Conservation (phyloP, 2,113 vertebrate species). For the Bagarius yarrelli region DNA sequence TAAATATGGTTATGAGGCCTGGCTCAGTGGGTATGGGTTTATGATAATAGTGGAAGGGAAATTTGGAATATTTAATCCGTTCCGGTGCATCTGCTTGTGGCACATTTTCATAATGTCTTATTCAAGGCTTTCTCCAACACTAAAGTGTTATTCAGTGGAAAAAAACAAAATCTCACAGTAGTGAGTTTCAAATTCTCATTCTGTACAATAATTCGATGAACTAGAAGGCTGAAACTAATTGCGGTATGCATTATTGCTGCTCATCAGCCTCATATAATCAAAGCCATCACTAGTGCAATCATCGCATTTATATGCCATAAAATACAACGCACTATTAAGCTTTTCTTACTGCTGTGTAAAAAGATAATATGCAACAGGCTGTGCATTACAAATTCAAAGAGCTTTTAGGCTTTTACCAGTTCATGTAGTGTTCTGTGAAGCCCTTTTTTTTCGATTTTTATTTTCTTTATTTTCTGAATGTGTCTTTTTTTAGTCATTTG, state of each 20-base stretch:
- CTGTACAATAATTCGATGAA: conserved; percentile 47
- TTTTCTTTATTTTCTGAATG: too few relatives aligned
- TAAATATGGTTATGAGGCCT: conserved; percentile 55
- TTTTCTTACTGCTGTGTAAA: conserved; percentile 26
- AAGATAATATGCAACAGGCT: conserved; percentile 6
- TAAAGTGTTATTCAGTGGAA: conserved; percentile 35
- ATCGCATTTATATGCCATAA: conserved; percentile 36
- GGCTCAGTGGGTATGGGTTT: conserved; percentile 48
- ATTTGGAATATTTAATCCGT: conserved; percentile 54
- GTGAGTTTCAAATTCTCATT: conserved; percentile 36
- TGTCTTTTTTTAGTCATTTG: not conserved
- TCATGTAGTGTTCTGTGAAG: not conserved
- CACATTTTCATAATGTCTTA: conserved; percentile 52
- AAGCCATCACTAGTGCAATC: conserved; percentile 35
- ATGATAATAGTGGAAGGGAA: conserved; percentile 41
- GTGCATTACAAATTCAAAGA: not conserved
- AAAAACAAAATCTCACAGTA: conserved; percentile 26
- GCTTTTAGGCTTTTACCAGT: not conserved
- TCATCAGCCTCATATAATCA: conserved; percentile 46
- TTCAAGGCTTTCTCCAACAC: conserved; percentile 40
- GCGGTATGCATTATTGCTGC: conserved; percentile 45
- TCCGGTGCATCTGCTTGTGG: conserved; percentile 47
- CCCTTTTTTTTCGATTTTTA: not conserved
- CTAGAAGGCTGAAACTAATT: conserved; percentile 47
- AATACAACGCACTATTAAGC: conserved; percentile 19